Percentiles rank a stretch among this genome's conserved stretches.
Conservation (phyloP, 2,888 invertebrate species). For the Dynastes tityus region DNA sequence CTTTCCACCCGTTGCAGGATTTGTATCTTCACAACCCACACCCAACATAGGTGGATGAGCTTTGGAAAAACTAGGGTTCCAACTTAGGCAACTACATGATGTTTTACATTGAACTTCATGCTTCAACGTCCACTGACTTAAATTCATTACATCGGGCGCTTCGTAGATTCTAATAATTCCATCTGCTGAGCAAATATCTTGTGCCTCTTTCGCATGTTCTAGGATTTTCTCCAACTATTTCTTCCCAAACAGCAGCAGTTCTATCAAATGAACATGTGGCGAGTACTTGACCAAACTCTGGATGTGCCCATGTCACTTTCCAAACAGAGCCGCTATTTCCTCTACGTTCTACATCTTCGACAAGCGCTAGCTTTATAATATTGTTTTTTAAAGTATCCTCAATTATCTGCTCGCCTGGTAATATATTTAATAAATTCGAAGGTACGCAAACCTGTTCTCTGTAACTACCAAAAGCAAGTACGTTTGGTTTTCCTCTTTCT, state of each 20-base stretch:
- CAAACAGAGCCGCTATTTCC: conserved; percentile 94
- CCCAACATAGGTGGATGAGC: conserved; percentile 91
- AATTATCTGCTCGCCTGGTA: too few relatives aligned
- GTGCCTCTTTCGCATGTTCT: conserved; percentile 83
- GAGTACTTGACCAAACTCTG: conserved; percentile 99
- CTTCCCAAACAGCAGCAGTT: conserved; percentile 98
- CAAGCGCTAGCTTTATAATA: too few relatives aligned
- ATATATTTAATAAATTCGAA: too few relatives aligned
- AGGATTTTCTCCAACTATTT: conserved; percentile 89
- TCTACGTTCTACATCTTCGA: too few relatives aligned
- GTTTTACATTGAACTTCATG: conserved; percentile 95
- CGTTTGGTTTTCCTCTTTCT: too few relatives aligned
- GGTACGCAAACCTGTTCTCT: too few relatives aligned
- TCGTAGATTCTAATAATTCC: conserved; percentile 95
- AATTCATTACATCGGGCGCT: conserved; percentile 98
- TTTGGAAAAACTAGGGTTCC: conserved; percentile 92
- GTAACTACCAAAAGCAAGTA: too few relatives aligned
- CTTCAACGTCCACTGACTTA: conserved; percentile 96
- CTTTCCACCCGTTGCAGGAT: conserved; percentile 83
- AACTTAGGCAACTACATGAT: conserved; percentile 93
- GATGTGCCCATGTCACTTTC: conserved; percentile 99
- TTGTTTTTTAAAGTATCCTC: too few relatives aligned
- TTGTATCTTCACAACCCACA: conserved; percentile 89
- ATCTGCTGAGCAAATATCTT: conserved; percentile 90
- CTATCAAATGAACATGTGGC: conserved; percentile 99